phyloP scores from a whole-genome alignment of 2,113 vertebrate genomes.

The Anseranas semipalmata region DNA sequence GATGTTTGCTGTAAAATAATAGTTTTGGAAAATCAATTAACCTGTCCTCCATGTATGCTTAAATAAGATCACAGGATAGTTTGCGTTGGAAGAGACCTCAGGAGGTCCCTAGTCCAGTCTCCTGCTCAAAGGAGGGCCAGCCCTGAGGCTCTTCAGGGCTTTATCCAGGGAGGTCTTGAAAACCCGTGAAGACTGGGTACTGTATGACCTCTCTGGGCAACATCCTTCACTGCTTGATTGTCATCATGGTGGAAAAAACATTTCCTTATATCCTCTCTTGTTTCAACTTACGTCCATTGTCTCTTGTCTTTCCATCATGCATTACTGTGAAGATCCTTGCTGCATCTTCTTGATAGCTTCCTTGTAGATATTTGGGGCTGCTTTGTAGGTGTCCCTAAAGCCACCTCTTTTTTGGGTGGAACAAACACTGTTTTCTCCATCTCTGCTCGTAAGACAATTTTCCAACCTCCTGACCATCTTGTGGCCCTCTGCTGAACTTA shows the following conservation, averaged over 20 bases:
- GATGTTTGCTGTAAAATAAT: not conserved
- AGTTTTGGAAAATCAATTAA: not conserved
- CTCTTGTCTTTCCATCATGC: not conserved
- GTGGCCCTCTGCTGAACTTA: not conserved
- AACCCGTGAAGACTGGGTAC: not conserved
- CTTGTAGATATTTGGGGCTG: not conserved
- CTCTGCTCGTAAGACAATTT: rapidly evolving
- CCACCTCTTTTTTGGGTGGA: not conserved
- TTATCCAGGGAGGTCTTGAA: not conserved
- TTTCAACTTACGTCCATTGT: not conserved
- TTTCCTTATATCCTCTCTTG: not conserved
- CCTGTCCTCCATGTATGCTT: not conserved
- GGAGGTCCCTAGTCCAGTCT: not conserved
- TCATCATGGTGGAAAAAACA: not conserved
- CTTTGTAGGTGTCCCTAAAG: not conserved
- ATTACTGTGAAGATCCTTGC: not conserved
- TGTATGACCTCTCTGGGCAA: not conserved
- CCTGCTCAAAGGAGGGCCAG: not conserved
- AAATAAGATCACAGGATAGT: not conserved
- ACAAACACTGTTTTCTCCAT: not conserved
- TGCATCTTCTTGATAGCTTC: not conserved
- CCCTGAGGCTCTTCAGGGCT: not conserved
- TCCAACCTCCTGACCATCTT: not conserved
- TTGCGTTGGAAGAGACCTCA: not conserved
- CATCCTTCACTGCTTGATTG: not conserved